Percentiles rank a stretch among this genome's conserved stretches.
These are phyloP conservation scores for Chromis chromis DNA, from an alignment of 2,797 vertebrate species.

Conservation along the genomic window DNA sequence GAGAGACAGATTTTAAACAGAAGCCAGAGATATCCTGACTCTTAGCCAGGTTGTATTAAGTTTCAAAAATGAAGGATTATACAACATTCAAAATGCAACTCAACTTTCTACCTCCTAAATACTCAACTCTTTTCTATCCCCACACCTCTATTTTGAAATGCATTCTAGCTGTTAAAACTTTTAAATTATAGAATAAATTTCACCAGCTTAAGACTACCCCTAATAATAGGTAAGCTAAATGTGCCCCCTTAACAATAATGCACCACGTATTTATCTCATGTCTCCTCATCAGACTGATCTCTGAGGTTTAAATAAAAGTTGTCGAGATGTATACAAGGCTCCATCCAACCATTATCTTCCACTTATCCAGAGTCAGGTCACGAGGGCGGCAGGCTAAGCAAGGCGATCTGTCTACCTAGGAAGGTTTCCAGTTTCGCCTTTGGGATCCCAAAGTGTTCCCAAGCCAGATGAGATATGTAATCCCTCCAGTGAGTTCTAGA, in stretches of 20 bases:
- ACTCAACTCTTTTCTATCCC: not conserved
- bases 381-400: too few species aligned
- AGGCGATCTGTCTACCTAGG: too few species aligned
- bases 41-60: not conserved
- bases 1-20: not conserved
- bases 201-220: not conserved
- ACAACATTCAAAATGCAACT: not conserved
- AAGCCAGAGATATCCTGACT: not conserved
- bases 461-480: too few species aligned
- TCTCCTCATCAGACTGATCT: not conserved
- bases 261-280: not conserved
- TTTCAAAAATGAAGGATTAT: not conserved
- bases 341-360: too few species aligned
- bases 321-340: too few species aligned
- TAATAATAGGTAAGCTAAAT: not conserved
- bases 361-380: too few species aligned
- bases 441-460: too few species aligned
- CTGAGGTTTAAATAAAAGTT: not conserved
- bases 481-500: too few species aligned
- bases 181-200: not conserved
- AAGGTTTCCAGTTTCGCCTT: too few species aligned
- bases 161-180: not conserved
- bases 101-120: not conserved
- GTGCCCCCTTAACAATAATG: not conserved
- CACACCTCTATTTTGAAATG: not conserved